phyloP scores from a whole-genome alignment of 2,113 vertebrate species.

The Phylloscopus whistleri region DNA sequence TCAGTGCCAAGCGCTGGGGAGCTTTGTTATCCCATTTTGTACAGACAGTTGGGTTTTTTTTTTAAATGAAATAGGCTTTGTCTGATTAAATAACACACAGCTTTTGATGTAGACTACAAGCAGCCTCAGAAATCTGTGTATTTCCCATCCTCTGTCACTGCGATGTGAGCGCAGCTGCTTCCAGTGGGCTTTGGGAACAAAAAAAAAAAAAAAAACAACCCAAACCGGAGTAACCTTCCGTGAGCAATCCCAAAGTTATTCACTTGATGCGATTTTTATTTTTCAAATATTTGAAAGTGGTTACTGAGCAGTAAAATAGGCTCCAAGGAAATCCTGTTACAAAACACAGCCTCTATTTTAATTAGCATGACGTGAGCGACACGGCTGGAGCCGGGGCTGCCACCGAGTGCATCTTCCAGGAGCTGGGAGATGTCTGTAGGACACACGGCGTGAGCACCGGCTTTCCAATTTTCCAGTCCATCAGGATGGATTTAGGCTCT shows the following conservation, averaged over 20 bases:
- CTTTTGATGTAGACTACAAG: slow-evolving; percentile 22
- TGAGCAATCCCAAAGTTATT: slow-evolving; percentile 30
- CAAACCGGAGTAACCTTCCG: background rate
- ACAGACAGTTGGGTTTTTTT: background rate
- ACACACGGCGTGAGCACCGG: background rate
- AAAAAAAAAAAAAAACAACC: background rate
- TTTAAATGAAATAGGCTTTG: background rate
- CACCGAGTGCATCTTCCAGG: slow-evolving; percentile 18
- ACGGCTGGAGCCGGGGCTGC: slow-evolving; percentile 34
- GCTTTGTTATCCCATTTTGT: background rate
- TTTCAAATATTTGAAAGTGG: slow-evolving; percentile 43
- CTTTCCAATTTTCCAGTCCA: slow-evolving; percentile 57
- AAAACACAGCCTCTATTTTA: slow-evolving; percentile 47
- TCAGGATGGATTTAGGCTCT: slow-evolving; percentile 25
- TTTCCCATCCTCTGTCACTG: background rate
- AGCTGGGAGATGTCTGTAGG: background rate
- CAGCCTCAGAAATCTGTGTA: background rate
- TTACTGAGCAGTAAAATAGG: background rate
- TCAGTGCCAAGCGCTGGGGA: rapidly evolving
- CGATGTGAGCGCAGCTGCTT: background rate
- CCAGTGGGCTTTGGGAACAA: background rate
- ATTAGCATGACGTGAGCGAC: slow-evolving; percentile 33
- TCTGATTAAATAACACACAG: background rate
- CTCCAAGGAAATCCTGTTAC: slow-evolving; percentile 58
- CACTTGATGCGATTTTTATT: slow-evolving; percentile 36